These are phyloP conservation scores for Metalampra italica DNA, from an alignment of 2,888 invertebrate species.

Conservation along the genomic window DNA sequence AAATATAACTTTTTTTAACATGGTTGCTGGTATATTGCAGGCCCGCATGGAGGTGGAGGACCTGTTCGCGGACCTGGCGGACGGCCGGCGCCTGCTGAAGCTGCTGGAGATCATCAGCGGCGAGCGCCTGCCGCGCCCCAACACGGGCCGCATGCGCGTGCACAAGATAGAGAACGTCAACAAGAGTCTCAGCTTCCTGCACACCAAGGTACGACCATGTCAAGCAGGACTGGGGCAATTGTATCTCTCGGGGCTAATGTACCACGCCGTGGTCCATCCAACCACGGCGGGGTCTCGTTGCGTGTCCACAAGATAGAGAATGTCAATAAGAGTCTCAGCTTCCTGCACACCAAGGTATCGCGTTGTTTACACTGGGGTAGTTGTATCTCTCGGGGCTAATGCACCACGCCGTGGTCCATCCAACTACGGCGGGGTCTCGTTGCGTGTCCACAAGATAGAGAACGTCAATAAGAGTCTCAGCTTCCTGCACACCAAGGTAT, in stretches of 20 bases:
- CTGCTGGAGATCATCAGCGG: slow-evolving; percentile 99
- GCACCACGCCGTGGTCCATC: slow-evolving; percentile 98
- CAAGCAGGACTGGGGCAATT: no score
- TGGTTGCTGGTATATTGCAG: slow-evolving; percentile 65
- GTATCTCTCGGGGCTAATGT: slow-evolving; percentile 81
- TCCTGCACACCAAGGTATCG: slow-evolving; percentile 93
- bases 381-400: slow-evolving; percentile 80
- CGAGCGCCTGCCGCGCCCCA: slow-evolving; percentile 97
- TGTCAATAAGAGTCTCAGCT: slow-evolving; percentile 97
- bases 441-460: slow-evolving; percentile 99
- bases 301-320: slow-evolving; percentile 99
- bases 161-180: slow-evolving; percentile 99
- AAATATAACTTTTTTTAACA: background rate
- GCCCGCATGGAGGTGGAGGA: slow-evolving; percentile 99
- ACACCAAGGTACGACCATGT: slow-evolving; percentile 85
- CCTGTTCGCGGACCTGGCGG: slow-evolving; percentile 96
- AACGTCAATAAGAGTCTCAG: slow-evolving; percentile 98
- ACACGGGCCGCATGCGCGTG: slow-evolving; percentile 96
- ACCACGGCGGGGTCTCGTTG: slow-evolving; percentile 96
- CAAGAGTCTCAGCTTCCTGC: slow-evolving; percentile 96
- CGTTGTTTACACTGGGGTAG: no score
- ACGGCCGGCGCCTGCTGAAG: slow-evolving; percentile 88
- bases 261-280: slow-evolving; percentile 98
- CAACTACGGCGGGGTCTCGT: slow-evolving; percentile 95
- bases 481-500: slow-evolving; percentile 95